A percentile compares a stretch with the other conserved stretches of the same genome.
Conservation (phyloP, 23 tunicate genomes). For the Oikopleura dioica region DNA sequence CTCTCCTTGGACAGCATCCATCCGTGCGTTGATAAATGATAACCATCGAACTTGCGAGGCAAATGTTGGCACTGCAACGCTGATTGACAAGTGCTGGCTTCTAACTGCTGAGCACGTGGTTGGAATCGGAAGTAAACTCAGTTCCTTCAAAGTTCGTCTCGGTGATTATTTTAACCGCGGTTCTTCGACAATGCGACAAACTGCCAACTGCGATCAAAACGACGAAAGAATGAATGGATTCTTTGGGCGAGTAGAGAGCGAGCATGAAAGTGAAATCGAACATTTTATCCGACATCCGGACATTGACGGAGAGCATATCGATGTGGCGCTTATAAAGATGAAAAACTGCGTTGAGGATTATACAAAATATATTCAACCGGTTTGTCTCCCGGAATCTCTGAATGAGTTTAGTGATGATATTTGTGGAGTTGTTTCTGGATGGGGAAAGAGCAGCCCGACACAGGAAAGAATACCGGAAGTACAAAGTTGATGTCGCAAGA, state of each 20-base stretch:
- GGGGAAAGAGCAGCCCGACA: not conserved
- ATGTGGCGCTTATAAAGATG: not conserved
- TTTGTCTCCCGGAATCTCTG: not conserved
- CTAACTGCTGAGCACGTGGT: too few species aligned
- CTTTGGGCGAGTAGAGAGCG: not conserved
- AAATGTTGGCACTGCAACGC: too few species aligned
- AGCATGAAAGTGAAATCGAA: not conserved
- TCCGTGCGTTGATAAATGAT: too few species aligned
- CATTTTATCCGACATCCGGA: not conserved
- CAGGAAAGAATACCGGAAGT: too few species aligned
- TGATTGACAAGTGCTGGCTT: too few species aligned
- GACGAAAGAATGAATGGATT: too few species aligned
- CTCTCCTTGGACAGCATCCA: too few species aligned
- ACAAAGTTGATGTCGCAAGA: too few species aligned
- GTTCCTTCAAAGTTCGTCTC: not conserved
- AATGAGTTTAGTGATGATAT: not conserved
- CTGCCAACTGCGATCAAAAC: too few species aligned
- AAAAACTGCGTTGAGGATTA: not conserved
- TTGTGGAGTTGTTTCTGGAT: not conserved
- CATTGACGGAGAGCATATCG: not conserved
- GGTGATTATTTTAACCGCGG: not conserved
- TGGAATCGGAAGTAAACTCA: too few species aligned
- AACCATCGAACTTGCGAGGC: too few species aligned
- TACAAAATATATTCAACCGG: not conserved
- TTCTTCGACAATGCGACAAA: too few species aligned